Evolutionary conservation across 53 echinoderm and acorn worm species (phyloP).

Genomic region (Pentamera pediparva): DNA sequence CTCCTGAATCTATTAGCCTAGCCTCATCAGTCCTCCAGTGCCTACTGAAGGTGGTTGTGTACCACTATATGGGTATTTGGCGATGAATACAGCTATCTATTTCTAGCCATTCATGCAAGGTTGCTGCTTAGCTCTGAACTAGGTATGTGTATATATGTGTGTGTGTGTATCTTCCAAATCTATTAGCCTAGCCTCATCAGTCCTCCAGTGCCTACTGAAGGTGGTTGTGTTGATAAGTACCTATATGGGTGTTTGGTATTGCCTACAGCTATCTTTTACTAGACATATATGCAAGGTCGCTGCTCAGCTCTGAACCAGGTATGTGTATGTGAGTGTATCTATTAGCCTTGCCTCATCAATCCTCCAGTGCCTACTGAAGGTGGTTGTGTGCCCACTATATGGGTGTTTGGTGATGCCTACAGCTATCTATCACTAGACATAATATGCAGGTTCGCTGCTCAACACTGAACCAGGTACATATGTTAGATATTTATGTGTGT

Average conservation of each 20-base stretch:
- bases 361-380: conserved; percentile 65
- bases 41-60: conserved; percentile 79
- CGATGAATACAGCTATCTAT: conserved; percentile 78
- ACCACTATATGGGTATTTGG: conserved; percentile 78
- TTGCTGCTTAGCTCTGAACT: too few relatives aligned
- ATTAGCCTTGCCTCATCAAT: conserved; percentile 65
- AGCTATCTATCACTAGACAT: conserved; percentile 78
- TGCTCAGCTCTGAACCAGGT: conserved; percentile 87
- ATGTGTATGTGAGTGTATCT: conserved; percentile 32
- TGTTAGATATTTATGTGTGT: too few relatives aligned
- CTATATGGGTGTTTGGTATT: conserved; percentile 83
- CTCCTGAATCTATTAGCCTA: conserved; percentile 58
- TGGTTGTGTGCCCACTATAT: conserved; percentile 71
- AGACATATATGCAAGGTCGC: conserved; percentile 82
- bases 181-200: conserved; percentile 60
- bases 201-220: conserved; percentile 69
- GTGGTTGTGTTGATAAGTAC: conserved; percentile 75
- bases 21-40: conserved; percentile 63
- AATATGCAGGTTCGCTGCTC: conserved; percentile 81
- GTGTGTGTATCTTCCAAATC: conserved; percentile 32
- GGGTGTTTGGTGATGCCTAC: conserved; percentile 96
- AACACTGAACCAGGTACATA: conserved; percentile 86
- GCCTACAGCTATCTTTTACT: conserved; percentile 81
- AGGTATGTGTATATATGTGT: background rate
- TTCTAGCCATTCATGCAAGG: conserved; percentile 82